phyloP scores from a whole-genome alignment of 2,113 vertebrate genomes.

The Coptodon bakossiorum region DNA sequence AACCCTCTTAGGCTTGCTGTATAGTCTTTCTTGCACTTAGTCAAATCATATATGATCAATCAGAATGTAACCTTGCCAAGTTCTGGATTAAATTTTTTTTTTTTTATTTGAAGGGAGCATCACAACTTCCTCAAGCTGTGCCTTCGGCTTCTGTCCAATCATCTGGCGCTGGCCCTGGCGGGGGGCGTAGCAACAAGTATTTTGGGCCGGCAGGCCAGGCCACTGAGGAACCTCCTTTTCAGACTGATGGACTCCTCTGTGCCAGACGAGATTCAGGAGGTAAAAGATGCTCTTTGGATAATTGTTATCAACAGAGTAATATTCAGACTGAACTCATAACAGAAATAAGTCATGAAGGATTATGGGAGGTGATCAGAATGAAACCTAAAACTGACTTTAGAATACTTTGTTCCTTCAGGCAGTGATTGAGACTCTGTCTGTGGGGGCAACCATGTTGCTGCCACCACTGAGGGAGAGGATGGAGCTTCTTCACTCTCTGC shows the following conservation, averaged over 20 bases:
- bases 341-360: neutral
- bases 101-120: conserved; percentile 79
- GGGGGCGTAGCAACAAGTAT: conserved; percentile 98
- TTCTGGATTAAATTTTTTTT: neutral
- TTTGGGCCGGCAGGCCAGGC: conserved; percentile 89
- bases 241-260: conserved; percentile 97
- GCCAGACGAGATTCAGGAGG: conserved; percentile 97
- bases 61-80: neutral
- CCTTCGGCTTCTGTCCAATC: conserved; percentile 93
- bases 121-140: conserved; percentile 94
- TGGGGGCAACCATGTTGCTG: conserved; percentile 95
- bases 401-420: conserved; percentile 68
- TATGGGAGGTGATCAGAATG: neutral
- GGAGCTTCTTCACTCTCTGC: conserved; percentile 92
- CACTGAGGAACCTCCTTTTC: conserved; percentile 91
- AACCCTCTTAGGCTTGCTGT: neutral
- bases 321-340: neutral
- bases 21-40: neutral
- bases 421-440: conserved; percentile 96
- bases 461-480: conserved; percentile 93
- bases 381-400: neutral
- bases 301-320: neutral
- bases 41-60: neutral
- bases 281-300: conserved; percentile 23
- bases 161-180: conserved; percentile 90